Percentiles rank a stretch among this genome's conserved stretches.
Evolutionary conservation across 2,113 vertebrate genomes (phyloP).

Genomic region (Melanostigma gelatinosum): DNA sequence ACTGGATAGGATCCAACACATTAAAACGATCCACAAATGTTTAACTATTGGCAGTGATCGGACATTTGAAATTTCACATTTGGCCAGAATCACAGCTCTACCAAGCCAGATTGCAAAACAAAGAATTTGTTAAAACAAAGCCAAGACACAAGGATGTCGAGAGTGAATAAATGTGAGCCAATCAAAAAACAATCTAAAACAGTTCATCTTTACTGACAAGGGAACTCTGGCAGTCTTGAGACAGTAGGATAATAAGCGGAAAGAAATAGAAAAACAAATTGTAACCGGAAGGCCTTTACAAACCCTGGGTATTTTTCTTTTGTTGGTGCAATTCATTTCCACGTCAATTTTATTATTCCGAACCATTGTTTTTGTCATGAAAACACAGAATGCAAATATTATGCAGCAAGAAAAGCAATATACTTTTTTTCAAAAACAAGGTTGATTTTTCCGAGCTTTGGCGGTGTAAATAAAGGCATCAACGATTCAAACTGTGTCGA

Average conservation of each 20-base stretch:
- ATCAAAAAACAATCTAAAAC: slow-evolving; percentile 27
- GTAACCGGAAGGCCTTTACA: background rate
- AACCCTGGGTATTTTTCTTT: background rate
- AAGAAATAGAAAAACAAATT: slow-evolving; percentile 19
- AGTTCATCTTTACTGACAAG: slow-evolving; percentile 25
- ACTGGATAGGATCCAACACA: slow-evolving; percentile 15
- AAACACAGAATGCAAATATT: background rate
- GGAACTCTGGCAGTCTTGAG: slow-evolving; percentile 19
- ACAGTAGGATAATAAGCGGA: background rate
- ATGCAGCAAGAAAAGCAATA: background rate
- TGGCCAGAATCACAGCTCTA: slow-evolving; percentile 32
- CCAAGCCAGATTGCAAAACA: background rate
- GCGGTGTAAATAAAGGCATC: background rate
- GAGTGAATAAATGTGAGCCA: slow-evolving; percentile 16
- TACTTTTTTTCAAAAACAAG: background rate
- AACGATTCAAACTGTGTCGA: background rate
- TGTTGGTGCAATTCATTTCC: background rate
- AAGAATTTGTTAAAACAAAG: slow-evolving; percentile 29
- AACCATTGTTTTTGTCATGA: background rate
- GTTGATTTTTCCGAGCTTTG: background rate
- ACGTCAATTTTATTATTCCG: background rate
- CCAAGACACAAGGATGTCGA: slow-evolving; percentile 21
- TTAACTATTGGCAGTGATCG: slow-evolving; percentile 39
- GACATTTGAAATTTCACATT: slow-evolving; percentile 17
- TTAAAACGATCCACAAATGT: background rate